phyloP scores from a whole-genome alignment of 2,888 invertebrate genomes.

The Patella ulyssiponensis region DNA sequence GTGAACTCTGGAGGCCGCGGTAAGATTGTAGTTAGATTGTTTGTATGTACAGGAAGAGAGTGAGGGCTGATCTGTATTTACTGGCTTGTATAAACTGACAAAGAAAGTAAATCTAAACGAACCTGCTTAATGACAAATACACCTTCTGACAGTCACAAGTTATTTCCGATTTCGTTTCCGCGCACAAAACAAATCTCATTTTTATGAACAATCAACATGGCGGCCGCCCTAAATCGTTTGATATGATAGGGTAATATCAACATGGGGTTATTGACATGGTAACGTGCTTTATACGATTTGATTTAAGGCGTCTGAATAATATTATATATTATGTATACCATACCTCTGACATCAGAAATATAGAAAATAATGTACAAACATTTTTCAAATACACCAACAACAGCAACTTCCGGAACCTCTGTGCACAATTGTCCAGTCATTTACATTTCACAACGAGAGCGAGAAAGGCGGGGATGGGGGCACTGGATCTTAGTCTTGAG shows the following conservation, averaged over 20 bases:
- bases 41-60: not conserved
- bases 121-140: constrained; percentile 5
- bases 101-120: constrained; percentile 8
- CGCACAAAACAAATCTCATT: constrained; percentile 8
- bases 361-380: too few relatives aligned
- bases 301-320: too few relatives aligned
- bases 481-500: too few relatives aligned
- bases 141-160: not conserved
- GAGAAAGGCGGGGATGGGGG: too few relatives aligned
- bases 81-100: constrained; percentile 3
- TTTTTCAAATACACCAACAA: too few relatives aligned
- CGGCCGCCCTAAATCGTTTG: not conserved
- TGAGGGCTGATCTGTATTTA: constrained; percentile 4
- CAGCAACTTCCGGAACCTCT: too few relatives aligned
- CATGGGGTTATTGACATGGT: not conserved
- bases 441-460: too few relatives aligned
- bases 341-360: too few relatives aligned
- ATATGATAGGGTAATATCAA: constrained; percentile 9
- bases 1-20: too few relatives aligned
- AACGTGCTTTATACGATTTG: not conserved
- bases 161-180: constrained; percentile 13
- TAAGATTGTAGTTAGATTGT: not conserved
- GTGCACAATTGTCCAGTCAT: too few relatives aligned
- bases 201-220: constrained; percentile 6
- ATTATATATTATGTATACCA: too few relatives aligned